Conservation (phyloP, 1,140 invertebrate species). For the Nylanderia fulva region DNA sequence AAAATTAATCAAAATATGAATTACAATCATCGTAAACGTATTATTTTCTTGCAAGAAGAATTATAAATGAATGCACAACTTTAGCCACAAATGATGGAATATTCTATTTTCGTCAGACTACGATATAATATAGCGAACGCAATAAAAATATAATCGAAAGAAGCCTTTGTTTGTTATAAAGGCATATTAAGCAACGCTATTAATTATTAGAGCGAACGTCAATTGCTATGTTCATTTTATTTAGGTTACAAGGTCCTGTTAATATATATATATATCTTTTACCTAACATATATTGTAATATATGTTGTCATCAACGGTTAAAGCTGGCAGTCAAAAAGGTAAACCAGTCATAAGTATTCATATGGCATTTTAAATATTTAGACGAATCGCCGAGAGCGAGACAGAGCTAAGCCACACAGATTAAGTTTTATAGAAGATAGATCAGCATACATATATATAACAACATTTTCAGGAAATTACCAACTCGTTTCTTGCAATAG, state of each 20-base stretch:
- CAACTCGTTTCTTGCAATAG: background rate
- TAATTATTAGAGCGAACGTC: constrained; percentile 25
- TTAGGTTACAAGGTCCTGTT: background rate
- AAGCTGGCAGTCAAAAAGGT: constrained; percentile 26
- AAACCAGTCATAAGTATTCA: background rate
- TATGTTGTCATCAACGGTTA: background rate
- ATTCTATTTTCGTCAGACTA: constrained; percentile 8
- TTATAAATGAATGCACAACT: background rate
- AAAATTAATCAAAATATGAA: background rate
- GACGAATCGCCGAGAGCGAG: constrained; percentile 2
- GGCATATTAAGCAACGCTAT: constrained; percentile 9
- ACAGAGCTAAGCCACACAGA: background rate
- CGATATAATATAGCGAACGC: background rate
- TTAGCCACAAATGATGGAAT: background rate
- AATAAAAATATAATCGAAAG: constrained; percentile 7
- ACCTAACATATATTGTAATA: constrained; percentile 24
- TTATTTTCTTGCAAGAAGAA: background rate
- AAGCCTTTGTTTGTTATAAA: constrained; percentile 16
- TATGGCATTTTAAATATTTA: background rate
- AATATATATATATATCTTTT: constrained; percentile 27
- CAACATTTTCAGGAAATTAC: background rate
- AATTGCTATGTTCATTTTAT: constrained; percentile 42
- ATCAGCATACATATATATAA: background rate
- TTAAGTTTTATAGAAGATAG: background rate
- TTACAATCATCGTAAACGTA: background rate